Evolutionary conservation across 35 echinoderm and acorn worm genomes (phyloP), one percentile per base, ranked within the genome.

Genomic region (Chiridota heheva): DNA sequence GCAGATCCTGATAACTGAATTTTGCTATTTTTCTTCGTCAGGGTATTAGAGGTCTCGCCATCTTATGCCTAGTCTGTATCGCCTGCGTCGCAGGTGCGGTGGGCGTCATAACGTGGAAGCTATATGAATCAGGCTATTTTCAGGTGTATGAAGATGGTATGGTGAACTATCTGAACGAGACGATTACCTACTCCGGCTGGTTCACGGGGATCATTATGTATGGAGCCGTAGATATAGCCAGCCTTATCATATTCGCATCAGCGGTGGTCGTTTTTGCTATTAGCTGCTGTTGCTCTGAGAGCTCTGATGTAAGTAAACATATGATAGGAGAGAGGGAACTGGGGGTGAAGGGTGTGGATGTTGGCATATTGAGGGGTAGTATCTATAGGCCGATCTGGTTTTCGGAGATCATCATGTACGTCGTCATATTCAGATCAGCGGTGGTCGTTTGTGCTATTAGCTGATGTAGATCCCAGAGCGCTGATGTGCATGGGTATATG

Each of bases 221-320:
- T 42, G 75, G 75, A 1, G 17, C 62, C 4, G 53, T 78, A 22
- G 75, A 78, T 24, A 20, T 61, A 28, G 51, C 75, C 3, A 18
- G 51, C 18, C 34, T 78, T 2, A 4, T 78, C 5, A 61, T 78
- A 20, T 13, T 78, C 3, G 53, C 25, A 37, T 78, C 53, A 0
- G 58, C 75, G 33, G 10, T 78, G 17, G 2, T 78, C 5, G 62
- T 10, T 40, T 36, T 78, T 20, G 49, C 53, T 8, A 78, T 78
- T 7, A 78, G 75, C 28, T 78, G 75, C 20, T 78, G 49, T 28
- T 78, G 75, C n/a, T 58, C 75, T 1, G 75, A 78, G 30, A 34
- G 17, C 27, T 78, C 75, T 2, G 75, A 78, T 13, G 75, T 78
- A 62, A 78, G 75, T 76, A 75, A n/a, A n/a, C n/a, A n/a, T n/a